Evolutionary conservation across 2,113 vertebrate genomes (phyloP).

Genomic region (Phyllostomus hastatus): DNA sequence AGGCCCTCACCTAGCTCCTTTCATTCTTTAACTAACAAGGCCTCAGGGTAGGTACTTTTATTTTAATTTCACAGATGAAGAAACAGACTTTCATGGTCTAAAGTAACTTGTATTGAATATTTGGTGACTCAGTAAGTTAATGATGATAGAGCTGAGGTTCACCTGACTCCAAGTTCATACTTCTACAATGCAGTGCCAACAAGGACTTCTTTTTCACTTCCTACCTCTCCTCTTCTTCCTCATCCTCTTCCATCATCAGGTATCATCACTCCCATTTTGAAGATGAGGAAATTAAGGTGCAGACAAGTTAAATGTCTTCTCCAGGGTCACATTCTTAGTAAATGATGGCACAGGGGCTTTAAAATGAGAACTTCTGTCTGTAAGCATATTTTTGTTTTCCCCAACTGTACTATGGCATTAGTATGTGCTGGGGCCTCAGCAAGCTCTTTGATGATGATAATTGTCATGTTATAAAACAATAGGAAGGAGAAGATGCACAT

Average conservation of each 20-base stretch:
- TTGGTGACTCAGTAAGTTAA: neutral
- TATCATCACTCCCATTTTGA: neutral
- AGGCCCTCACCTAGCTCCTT: neutral
- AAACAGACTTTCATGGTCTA: neutral
- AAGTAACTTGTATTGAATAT: neutral
- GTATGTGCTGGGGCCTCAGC: neutral
- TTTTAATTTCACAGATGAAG: neutral
- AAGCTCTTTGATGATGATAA: slow-evolving; percentile 37
- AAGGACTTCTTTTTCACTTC: neutral
- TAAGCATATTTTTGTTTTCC: slow-evolving; percentile 32
- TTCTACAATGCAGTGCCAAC: neutral
- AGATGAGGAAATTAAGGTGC: neutral
- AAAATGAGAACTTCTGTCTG: slow-evolving; percentile 34
- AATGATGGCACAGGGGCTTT: neutral
- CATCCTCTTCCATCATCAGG: neutral
- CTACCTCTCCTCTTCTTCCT: neutral
- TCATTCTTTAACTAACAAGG: neutral
- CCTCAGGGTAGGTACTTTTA: neutral
- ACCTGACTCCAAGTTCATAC: neutral
- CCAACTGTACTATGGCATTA: neutral
- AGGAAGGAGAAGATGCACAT: neutral
- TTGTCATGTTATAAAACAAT: slow-evolving; percentile 39
- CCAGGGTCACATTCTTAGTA: neutral
- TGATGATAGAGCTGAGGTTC: neutral
- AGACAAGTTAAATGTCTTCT: neutral